Evolutionary conservation across 2,888 invertebrate species (phyloP).

Genomic region (Neoitamus cyanurus): DNA sequence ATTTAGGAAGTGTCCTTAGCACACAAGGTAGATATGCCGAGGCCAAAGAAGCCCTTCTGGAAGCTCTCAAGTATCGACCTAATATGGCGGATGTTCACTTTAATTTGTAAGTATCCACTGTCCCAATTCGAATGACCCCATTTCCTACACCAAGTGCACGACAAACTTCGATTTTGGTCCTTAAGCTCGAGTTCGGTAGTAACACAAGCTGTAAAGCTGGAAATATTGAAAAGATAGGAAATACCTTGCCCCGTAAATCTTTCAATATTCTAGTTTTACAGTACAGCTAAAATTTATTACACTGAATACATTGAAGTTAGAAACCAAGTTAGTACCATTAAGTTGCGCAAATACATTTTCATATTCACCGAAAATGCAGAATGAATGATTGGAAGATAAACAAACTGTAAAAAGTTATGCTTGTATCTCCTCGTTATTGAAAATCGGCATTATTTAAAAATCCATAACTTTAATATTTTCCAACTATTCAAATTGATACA

Average conservation of each 20-base stretch:
- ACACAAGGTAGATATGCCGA: conserved; percentile 86
- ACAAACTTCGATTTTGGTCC: background rate
- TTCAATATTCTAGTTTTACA: background rate
- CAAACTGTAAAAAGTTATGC: too few species aligned
- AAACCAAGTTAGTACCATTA: too few species aligned
- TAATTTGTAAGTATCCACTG: conserved; percentile 85
- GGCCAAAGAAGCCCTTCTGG: conserved; percentile 91
- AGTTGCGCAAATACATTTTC: too few species aligned
- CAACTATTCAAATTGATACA: too few species aligned
- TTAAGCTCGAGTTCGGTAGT: background rate
- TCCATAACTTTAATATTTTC: too few species aligned
- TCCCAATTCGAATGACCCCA: background rate
- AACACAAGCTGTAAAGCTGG: background rate
- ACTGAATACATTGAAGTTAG: background rate
- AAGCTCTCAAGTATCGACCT: conserved; percentile 88
- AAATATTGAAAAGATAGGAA: background rate
- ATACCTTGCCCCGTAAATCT: background rate
- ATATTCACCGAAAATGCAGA: too few species aligned
- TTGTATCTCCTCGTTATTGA: too few species aligned
- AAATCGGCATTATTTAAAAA: too few species aligned
- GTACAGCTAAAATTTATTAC: background rate
- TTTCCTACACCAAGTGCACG: background rate
- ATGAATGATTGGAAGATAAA: too few species aligned
- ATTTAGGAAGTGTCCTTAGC: conserved; percentile 95
- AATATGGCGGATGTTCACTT: conserved; percentile 99